These are phyloP conservation scores for Netelia melanura DNA, from an alignment of 2,888 invertebrate genomes.

Conservation along the genomic window DNA sequence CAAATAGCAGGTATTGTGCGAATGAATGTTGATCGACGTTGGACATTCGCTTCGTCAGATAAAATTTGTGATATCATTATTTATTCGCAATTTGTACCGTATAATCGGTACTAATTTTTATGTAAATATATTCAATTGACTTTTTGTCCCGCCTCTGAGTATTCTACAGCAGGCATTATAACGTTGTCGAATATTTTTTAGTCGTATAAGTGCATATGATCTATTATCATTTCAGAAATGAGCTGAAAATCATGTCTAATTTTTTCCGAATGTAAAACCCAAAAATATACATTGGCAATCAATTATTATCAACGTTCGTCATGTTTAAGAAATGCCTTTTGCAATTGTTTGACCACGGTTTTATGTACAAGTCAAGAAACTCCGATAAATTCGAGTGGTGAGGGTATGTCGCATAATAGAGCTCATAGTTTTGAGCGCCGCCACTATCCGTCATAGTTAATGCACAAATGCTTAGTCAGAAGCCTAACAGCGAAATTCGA, in stretches of 20 bases:
- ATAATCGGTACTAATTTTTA: constrained; percentile 54
- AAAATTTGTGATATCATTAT: constrained; percentile 71
- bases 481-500: too few relatives aligned
- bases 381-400: too few relatives aligned
- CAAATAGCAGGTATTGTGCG: constrained; percentile 57
- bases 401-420: too few relatives aligned
- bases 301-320: constrained; percentile 25
- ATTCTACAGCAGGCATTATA: constrained; percentile 47
- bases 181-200: constrained; percentile 25
- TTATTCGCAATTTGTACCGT: constrained; percentile 65
- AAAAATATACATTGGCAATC: constrained; percentile 22
- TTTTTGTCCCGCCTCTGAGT: constrained; percentile 33
- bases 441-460: too few relatives aligned
- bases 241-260: constrained; percentile 20
- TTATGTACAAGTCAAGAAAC: too few relatives aligned
- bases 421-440: too few relatives aligned
- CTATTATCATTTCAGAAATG: constrained; percentile 15
- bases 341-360: neutral
- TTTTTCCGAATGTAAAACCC: constrained; percentile 5
- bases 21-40: constrained; percentile 56
- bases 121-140: constrained; percentile 65
- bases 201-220: neutral
- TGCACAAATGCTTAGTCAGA: too few relatives aligned
- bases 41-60: constrained; percentile 58
- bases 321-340: constrained; percentile 45